Base-by-base conservation (phyloP, 1,140 invertebrate genomes). In the Bradysia coprophila region DNA sequence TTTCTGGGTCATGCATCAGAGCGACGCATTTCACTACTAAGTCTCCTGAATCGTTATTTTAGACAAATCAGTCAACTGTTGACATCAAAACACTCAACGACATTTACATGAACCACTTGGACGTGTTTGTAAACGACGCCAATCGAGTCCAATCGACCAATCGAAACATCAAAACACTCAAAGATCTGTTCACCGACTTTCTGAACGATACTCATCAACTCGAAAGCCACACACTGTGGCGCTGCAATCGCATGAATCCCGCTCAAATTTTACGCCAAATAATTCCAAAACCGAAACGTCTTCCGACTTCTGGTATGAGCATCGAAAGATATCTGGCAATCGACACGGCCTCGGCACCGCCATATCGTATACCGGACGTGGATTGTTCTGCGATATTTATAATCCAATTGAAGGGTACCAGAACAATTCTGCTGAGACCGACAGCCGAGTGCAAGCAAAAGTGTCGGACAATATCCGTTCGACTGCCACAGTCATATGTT, bases 381-480 rank as follows among this genome's bases (percentile, higher is more conserved):
- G 78, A 81, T 53, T 81, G 80, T 50, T 72, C 72, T 22, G 78
- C 77, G 59, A 68, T 81, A 6, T 72, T 78, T 53, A 42, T 81
- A 18, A 68, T 69, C 40, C 78, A 78, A 57, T 71, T 67, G 5
- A 64, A 61, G 49, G 78, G 79, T 15, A 62, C 68, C 38, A 59
- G 78, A 36, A 63, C 72, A 32, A 69, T 82, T 49, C 65, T 73
- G 23, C 48, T 83, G 32, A 59, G 69, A 45, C 76, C 79, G n/a
- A 75, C 75, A 23, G 58, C 64, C 46, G 73, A 77, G 49, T 83
- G 80, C 51, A 49, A 48, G 34, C 48, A 65, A 41, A 62, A 65
- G 28, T 83, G 79, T 50, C 66, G 64, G 48, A 62, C 68, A 9
- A 59, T 75, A 32, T 75, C 72, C 41, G 58, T 78, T 48, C 55